These are phyloP conservation scores for Chelonoidis abingdonii DNA, from an alignment of 2,113 vertebrate species.

Conservation along the genomic window DNA sequence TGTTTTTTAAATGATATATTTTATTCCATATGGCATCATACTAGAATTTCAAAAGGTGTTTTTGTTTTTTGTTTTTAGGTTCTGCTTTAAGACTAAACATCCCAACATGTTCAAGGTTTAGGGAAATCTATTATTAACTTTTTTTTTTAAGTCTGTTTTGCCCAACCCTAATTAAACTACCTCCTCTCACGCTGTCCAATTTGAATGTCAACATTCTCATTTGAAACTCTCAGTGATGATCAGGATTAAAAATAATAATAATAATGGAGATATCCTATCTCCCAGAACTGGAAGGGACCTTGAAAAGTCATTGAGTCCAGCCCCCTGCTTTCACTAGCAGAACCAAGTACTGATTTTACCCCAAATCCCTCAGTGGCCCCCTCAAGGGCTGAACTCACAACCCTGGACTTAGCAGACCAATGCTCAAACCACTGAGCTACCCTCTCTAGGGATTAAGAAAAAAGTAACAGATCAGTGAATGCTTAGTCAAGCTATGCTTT, in stretches of 20 bases:
- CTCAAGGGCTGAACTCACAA: no score
- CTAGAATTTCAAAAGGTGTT: background rate
- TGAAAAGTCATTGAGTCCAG: no score
- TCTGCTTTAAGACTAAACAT: conserved; percentile 14
- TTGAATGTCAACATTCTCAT: background rate
- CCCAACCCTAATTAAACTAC: background rate
- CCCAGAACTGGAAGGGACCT: no score
- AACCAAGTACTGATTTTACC: no score
- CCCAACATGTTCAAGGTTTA: background rate
- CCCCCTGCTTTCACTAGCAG: no score
- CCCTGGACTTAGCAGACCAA: no score
- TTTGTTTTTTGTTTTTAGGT: background rate
- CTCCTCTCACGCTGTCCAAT: background rate
- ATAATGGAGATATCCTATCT: no score
- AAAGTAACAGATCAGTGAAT: conserved; percentile 21
- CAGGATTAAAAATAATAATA: background rate
- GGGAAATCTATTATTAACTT: background rate
- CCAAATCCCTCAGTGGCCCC: no score
- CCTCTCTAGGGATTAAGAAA: background rate
- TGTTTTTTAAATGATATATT: background rate
- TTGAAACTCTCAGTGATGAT: background rate
- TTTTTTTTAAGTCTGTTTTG: background rate
- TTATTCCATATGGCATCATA: background rate
- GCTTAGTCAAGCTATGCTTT: background rate
- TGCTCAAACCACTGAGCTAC: no score